A percentile compares a stretch with the other conserved stretches of the same genome.
Conservation (phyloP, 2,888 invertebrate species). For the Norana najaformis region DNA sequence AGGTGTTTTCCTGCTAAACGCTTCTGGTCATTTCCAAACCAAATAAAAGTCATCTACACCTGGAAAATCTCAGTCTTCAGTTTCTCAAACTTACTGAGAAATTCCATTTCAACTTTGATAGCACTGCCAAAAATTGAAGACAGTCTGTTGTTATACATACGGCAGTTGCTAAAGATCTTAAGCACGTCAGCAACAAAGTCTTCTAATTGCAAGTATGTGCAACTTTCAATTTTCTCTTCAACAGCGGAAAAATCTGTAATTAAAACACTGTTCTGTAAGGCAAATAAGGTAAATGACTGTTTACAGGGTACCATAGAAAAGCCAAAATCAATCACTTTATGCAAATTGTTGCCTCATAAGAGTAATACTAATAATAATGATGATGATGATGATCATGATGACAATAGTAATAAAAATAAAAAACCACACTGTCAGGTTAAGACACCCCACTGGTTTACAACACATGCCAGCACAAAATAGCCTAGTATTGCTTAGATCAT, state of each 20-base stretch:
- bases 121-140: not conserved
- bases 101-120: not conserved
- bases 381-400: too few species aligned
- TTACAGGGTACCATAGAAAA: not conserved
- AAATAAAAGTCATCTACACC: not conserved
- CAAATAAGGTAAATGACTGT: not conserved
- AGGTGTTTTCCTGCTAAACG: slow-evolving; percentile 4
- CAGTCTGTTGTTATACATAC: not conserved
- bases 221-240: not conserved
- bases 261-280: not conserved
- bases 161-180: not conserved
- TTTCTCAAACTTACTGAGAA: not conserved
- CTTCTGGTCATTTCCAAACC: not conserved
- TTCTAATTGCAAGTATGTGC: not conserved
- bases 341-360: not conserved
- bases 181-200: slow-evolving; percentile 15
- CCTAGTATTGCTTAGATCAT: too few species aligned
- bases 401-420: too few species aligned
- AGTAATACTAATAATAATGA: too few species aligned
- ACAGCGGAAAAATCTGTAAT: slow-evolving; percentile 8
- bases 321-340: not conserved
- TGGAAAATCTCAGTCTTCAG: not conserved
- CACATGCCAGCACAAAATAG: too few species aligned
- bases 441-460: too few species aligned
- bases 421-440: too few species aligned